Percentiles rank a stretch among this genome's conserved stretches.
These are phyloP conservation scores for Hoplodrina ambigua DNA, from an alignment of 2,888 invertebrate species.

Conservation along the genomic window DNA sequence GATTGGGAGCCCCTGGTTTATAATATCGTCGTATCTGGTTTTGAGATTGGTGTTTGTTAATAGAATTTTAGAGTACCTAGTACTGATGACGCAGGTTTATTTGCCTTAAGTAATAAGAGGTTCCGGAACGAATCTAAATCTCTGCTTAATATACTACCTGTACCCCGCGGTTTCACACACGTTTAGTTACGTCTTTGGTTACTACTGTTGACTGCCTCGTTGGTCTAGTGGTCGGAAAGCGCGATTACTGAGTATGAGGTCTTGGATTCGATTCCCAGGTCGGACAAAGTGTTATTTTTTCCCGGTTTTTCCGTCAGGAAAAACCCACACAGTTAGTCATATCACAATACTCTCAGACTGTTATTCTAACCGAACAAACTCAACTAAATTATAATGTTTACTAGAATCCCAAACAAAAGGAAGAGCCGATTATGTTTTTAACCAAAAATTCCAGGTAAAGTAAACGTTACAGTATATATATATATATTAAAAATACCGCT, in stretches of 20 bases:
- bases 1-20: background rate
- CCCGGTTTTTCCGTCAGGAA: too few species aligned
- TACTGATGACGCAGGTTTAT: background rate
- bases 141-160: too few species aligned
- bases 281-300: too few species aligned
- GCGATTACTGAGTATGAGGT: too few species aligned
- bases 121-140: too few species aligned
- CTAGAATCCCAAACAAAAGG: background rate
- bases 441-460: background rate
- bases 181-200: too few species aligned
- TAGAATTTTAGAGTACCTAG: background rate
- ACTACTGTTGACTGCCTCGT: too few species aligned
- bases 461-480: slow-evolving; percentile 8
- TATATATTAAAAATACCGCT: slow-evolving; percentile 2
- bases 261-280: too few species aligned
- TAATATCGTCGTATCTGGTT: background rate
- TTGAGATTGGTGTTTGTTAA: slow-evolving; percentile 6
- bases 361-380: background rate
- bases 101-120: too few species aligned
- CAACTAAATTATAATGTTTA: background rate
- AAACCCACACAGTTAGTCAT: too few species aligned
- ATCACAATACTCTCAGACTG: background rate
- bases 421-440: background rate
- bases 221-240: too few species aligned
- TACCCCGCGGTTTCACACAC: too few species aligned